Percentiles rank a stretch among this genome's conserved stretches.
Conservation (phyloP, 2,797 vertebrate species). For the Cynodonichthys magdalenae region DNA sequence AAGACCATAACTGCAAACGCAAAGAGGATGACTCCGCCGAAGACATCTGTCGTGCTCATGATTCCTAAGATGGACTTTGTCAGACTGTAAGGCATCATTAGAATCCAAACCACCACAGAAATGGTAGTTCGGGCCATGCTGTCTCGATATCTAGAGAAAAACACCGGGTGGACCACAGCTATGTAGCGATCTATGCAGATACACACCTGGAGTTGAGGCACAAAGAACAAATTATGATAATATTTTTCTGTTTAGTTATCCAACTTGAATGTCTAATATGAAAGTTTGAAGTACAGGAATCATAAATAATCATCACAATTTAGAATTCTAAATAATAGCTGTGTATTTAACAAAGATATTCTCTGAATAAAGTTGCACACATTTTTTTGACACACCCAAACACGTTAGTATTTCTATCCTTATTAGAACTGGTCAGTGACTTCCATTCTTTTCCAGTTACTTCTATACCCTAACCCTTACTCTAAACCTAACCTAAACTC, state of each 20-base stretch:
- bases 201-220: conserved; percentile 62
- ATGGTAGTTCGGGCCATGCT: conserved; percentile 63
- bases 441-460: no score
- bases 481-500: no score
- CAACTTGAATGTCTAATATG: neutral
- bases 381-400: no score
- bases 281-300: neutral
- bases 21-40: conserved; percentile 75
- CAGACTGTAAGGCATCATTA: conserved; percentile 67
- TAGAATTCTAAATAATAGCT: no score
- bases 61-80: conserved; percentile 63
- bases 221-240: neutral
- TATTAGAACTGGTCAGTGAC: no score
- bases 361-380: no score
- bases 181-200: conserved; percentile 81
- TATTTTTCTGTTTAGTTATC: neutral
- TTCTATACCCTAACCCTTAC: no score
- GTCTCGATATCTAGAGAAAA: conserved; percentile 71
- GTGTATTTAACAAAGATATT: no score
- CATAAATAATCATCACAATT: no score
- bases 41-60: conserved; percentile 59
- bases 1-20: conserved; percentile 78
- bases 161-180: conserved; percentile 78
- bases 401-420: no score
- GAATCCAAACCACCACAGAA: conserved; percentile 63